A percentile compares a stretch with the other conserved stretches of the same genome.
These are phyloP conservation scores for Cerastis rubricosa DNA, from an alignment of 2,888 invertebrate genomes.

Conservation along the genomic window DNA sequence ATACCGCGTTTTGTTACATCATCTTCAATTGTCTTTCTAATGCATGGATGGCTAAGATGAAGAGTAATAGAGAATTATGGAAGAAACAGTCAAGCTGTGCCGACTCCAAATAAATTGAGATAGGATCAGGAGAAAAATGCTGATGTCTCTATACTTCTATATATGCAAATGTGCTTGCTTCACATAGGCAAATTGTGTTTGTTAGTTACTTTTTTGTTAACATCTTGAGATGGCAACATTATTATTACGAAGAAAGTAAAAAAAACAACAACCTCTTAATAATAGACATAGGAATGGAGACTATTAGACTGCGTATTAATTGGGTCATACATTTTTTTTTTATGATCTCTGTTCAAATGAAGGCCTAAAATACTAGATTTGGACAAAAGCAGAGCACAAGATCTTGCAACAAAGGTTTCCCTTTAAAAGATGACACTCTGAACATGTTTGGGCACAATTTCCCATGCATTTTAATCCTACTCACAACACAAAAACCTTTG, in stretches of 20 bases:
- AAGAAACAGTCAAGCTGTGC: background rate
- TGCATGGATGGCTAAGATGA: background rate
- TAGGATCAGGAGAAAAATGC: background rate
- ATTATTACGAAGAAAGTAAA: background rate
- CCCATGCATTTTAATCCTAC: too few species aligned
- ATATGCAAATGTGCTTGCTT: background rate
- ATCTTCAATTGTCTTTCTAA: background rate
- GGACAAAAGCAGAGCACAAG: background rate
- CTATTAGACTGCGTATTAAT: background rate
- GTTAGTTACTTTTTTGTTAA: background rate
- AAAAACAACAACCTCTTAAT: background rate
- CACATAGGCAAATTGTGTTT: background rate
- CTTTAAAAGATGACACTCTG: background rate
- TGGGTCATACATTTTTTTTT: background rate
- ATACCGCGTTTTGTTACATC: constrained; percentile 33
- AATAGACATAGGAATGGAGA: background rate
- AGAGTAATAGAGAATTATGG: background rate
- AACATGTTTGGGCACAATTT: background rate
- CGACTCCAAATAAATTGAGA: background rate
- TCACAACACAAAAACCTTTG: background rate
- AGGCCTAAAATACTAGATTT: background rate
- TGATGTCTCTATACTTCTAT: background rate
- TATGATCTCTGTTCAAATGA: background rate
- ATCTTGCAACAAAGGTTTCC: background rate
- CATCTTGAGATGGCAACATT: background rate